Evolutionary conservation across 1,140 invertebrate genomes (phyloP), one percentile per base, ranked within the genome.

Genomic region (Anagrus nilaparvatae): DNA sequence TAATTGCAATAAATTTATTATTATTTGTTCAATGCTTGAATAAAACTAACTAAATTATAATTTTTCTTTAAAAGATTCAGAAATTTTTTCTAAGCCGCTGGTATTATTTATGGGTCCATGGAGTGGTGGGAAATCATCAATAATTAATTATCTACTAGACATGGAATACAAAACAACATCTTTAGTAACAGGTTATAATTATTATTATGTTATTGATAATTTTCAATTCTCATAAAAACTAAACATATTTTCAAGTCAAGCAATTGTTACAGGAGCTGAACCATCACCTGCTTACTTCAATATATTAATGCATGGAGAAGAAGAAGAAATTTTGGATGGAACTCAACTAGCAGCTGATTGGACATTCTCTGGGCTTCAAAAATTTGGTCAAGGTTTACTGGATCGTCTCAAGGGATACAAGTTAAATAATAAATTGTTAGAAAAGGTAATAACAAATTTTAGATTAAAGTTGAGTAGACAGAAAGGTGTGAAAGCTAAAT

Each of bases 241-340:
- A 20, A 25, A 12, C 5, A 5, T 25, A 25, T 25, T 25, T 7
- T 5, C 12, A 12, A 5, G 24, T 5, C 49, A 55, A 58, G 51
- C 58, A 47, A 53, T 44, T 59, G 50, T 49, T 47, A 38, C 55
- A 94, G 91, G 90, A 54, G 88, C 89, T 44, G 87, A 94, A 67
- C 89, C 90, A 35, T 93, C 90, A 20, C 86, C 86, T 25, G 86
- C 86, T 18, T 91, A 93, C 61, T 96, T 96, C 70, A 92, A 93
- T 52, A 87, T 96, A 44, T 61, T 95, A 44, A 90, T 87, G 78
- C 77, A 89, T 59, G 91, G 90, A 29, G 81, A 89, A 37, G 75
- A 82, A 43, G 80, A 87, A 20, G 81, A 89, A 63, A 75, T 88
- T 34, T 61, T 94, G 5, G 88, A 92, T 55, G 91, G 91, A 13